Percentiles rank a stretch among this genome's conserved stretches.
phyloP scores from a whole-genome alignment of 2,113 vertebrate genomes.

The Phaethon lepturus region DNA sequence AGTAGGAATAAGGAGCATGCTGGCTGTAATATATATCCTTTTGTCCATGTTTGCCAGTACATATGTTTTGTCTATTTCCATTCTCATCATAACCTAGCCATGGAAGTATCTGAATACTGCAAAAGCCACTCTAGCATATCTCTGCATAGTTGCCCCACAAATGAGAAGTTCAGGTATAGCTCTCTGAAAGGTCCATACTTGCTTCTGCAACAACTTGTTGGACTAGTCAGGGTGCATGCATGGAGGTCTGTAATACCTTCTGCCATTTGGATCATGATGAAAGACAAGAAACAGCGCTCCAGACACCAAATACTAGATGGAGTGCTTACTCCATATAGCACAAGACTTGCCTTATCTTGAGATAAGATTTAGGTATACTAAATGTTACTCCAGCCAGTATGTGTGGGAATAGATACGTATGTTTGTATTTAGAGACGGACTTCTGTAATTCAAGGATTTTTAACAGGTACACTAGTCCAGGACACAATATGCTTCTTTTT shows the following conservation, averaged over 20 bases:
- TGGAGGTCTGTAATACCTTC: neutral
- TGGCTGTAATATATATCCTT: neutral
- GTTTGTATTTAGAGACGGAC: neutral
- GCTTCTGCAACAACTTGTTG: neutral
- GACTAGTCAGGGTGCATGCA: neutral
- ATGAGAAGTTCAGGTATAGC: neutral
- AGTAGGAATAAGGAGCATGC: neutral
- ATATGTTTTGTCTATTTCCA: neutral
- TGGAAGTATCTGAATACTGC: neutral
- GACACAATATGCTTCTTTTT: neutral
- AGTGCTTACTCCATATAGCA: neutral
- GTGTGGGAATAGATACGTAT: neutral
- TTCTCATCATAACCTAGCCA: neutral
- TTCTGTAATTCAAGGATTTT: neutral
- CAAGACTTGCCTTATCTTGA: neutral
- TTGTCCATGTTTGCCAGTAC: neutral
- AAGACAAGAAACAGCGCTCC: neutral
- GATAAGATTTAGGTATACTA: neutral
- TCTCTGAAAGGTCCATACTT: neutral
- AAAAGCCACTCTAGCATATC: neutral
- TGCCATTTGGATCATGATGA: neutral
- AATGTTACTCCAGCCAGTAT: neutral
- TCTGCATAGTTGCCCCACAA: neutral
- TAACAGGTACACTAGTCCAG: neutral
- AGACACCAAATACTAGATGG: neutral